phyloP scores from a whole-genome alignment of 2,797 vertebrate species.

The Myotis vivesi region DNA sequence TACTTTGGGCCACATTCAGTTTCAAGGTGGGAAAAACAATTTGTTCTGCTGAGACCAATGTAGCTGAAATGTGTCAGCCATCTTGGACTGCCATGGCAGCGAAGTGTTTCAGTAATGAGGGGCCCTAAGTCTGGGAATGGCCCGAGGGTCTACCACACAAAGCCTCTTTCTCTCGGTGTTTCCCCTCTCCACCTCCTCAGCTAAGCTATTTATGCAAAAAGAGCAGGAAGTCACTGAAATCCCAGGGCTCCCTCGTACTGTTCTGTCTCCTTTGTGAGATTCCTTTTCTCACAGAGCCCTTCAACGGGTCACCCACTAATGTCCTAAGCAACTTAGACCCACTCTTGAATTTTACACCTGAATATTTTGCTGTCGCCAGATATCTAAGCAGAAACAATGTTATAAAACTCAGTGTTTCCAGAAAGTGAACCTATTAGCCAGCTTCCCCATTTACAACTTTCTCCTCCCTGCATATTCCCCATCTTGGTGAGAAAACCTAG shows the following conservation, averaged over 20 bases:
- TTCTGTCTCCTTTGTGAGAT: background rate
- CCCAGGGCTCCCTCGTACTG: no score
- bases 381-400: background rate
- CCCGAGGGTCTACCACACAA: background rate
- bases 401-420: background rate
- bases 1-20: background rate
- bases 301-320: background rate
- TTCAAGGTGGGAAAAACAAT: constrained; percentile 15
- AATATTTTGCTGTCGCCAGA: background rate
- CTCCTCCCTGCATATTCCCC: background rate
- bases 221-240: background rate
- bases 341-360: background rate
- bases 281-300: background rate
- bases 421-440: background rate
- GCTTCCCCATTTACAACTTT: background rate
- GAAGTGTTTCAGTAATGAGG: background rate
- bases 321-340: background rate
- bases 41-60: background rate
- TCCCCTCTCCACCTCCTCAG: background rate
- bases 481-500: background rate
- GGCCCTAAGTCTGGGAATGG: background rate
- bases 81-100: background rate
- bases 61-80: background rate
- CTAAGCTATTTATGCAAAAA: background rate
- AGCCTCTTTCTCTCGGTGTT: background rate